phyloP scores from a whole-genome alignment of 2,113 vertebrate genomes.

The Onychostruthus taczanowskii region DNA sequence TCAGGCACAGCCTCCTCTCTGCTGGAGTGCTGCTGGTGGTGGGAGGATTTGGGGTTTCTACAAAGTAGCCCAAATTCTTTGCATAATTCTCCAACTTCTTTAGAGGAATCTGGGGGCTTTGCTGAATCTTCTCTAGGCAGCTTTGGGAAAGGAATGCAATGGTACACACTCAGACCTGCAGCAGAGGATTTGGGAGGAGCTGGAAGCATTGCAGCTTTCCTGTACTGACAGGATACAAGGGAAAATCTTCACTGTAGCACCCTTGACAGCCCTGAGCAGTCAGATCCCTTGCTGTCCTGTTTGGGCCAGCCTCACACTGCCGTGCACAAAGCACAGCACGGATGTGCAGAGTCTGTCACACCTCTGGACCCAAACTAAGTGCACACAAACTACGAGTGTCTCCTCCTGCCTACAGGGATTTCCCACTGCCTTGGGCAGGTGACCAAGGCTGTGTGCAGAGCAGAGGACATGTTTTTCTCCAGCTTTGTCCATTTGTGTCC shows the following conservation, averaged over 20 bases:
- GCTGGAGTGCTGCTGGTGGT: neutral
- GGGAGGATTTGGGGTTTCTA: neutral
- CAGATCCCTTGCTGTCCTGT: neutral
- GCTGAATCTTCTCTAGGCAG: neutral
- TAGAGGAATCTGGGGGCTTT: neutral
- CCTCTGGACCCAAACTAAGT: neutral
- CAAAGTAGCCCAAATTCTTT: no score
- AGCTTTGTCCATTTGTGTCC: neutral
- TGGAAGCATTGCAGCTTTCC: neutral
- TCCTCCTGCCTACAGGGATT: neutral
- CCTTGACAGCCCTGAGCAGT: neutral
- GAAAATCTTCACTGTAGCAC: neutral
- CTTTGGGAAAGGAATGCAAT: neutral
- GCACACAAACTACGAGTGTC: neutral
- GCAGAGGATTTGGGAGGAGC: neutral
- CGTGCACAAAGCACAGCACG: accelerated
- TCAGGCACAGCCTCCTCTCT: neutral
- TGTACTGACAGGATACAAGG: neutral
- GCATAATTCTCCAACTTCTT: neutral
- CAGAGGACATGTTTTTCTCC: neutral
- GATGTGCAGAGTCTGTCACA: neutral
- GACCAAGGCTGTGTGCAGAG: no score
- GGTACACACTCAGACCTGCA: neutral
- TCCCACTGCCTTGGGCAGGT: neutral
- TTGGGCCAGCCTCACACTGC: neutral